These are phyloP conservation scores for Epinephelus moara DNA, from an alignment of 2,113 vertebrate genomes.

Conservation along the genomic window DNA sequence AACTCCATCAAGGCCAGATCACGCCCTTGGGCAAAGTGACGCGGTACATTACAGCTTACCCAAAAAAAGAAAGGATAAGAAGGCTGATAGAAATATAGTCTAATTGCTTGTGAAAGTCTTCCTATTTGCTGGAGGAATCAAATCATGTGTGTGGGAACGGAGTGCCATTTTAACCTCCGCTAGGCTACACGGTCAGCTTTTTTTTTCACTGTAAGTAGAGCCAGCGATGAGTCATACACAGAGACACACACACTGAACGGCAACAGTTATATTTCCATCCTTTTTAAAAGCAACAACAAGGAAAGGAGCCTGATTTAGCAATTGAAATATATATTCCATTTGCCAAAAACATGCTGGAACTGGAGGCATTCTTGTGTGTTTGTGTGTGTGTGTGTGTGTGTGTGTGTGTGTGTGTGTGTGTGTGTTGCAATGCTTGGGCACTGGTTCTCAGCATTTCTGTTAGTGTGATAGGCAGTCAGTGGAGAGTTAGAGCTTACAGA, in stretches of 20 bases:
- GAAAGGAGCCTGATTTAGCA: background rate
- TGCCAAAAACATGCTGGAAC: background rate
- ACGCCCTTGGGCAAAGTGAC: slow-evolving; percentile 65
- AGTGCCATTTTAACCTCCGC: slow-evolving; percentile 68
- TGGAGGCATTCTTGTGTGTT: background rate
- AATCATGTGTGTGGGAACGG: slow-evolving; percentile 63
- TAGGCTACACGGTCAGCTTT: slow-evolving; percentile 24
- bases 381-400: slow-evolving; percentile 2
- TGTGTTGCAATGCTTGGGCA: background rate
- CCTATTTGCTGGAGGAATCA: slow-evolving; percentile 60
- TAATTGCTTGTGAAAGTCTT: slow-evolving; percentile 71
- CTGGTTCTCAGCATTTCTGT: slow-evolving; percentile 22
- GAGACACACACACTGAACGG: background rate
- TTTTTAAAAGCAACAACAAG: slow-evolving; percentile 13
- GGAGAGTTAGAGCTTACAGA: slow-evolving; percentile 49
- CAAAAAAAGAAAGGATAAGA: slow-evolving; percentile 38
- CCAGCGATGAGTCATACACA: slow-evolving; percentile 55
- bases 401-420: background rate
- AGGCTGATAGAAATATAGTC: slow-evolving; percentile 44
- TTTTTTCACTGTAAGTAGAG: slow-evolving; percentile 16
- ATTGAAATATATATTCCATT: background rate
- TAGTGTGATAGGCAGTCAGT: slow-evolving; percentile 42
- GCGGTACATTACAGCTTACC: slow-evolving; percentile 57
- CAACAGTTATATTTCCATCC: background rate
- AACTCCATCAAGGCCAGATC: slow-evolving; percentile 61